These are phyloP conservation scores for Sparidentex hasta DNA, from an alignment of 2,797 vertebrate genomes.

Conservation along the genomic window DNA sequence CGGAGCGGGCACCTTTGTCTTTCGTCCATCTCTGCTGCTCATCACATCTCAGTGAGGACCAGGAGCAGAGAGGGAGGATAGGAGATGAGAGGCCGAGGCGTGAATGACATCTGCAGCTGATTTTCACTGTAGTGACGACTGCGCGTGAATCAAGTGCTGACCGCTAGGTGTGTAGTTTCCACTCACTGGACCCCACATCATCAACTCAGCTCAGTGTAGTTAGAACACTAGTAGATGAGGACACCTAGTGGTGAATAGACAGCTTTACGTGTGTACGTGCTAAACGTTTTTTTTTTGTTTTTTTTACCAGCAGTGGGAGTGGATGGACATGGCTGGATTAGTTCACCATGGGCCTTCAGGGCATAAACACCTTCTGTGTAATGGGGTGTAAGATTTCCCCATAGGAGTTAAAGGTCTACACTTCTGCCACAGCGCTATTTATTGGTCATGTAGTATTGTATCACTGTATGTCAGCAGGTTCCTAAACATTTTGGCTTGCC, in stretches of 20 bases:
- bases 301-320: neutral
- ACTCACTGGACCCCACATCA: slow-evolving; percentile 26
- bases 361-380: slow-evolving; percentile 40
- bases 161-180: slow-evolving; percentile 11
- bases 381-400: slow-evolving; percentile 51
- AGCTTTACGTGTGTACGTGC: slow-evolving; percentile 16
- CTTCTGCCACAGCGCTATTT: neutral
- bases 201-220: slow-evolving; percentile 17
- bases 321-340: neutral
- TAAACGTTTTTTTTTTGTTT: neutral
- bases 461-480: neutral
- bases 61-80: slow-evolving; percentile 31
- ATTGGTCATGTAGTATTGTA: neutral
- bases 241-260: slow-evolving; percentile 78
- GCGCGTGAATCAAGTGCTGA: slow-evolving; percentile 21
- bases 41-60: slow-evolving; percentile 39
- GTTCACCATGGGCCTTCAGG: neutral
- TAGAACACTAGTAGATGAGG: slow-evolving; percentile 59
- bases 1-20: slow-evolving; percentile 73
- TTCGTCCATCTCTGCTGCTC: slow-evolving; percentile 62
- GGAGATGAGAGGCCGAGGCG: slow-evolving; percentile 18
- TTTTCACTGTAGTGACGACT: slow-evolving; percentile 3
- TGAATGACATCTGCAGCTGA: neutral
- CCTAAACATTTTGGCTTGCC: slow-evolving; percentile 4
- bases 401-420: slow-evolving; percentile 32